Evolutionary conservation across 2,113 vertebrate species (phyloP).

Genomic region (Smithornis capensis): DNA sequence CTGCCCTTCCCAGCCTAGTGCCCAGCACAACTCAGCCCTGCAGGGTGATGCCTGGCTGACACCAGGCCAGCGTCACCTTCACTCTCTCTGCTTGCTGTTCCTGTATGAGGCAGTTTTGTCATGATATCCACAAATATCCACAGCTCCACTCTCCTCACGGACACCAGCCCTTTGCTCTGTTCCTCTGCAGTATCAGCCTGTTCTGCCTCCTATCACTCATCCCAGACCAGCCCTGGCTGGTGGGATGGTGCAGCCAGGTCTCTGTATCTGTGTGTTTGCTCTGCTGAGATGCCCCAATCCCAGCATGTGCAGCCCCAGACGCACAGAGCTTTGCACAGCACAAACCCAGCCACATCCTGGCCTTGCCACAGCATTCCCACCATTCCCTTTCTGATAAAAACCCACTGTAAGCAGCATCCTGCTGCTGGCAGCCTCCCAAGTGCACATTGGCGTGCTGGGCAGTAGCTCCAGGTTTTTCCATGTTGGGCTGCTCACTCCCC

Average conservation of each 20-base stretch:
- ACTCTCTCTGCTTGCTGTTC: not conserved
- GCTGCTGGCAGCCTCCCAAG: fast-evolving
- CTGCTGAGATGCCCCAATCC: not conserved
- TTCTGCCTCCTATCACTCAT: not conserved
- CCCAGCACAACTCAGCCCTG: not conserved
- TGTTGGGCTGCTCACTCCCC: fast-evolving
- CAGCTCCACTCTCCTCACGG: not conserved
- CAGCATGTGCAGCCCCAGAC: fast-evolving
- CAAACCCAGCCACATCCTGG: fast-evolving
- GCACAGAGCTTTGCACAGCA: not conserved
- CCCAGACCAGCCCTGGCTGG: not conserved
- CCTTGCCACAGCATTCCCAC: not conserved
- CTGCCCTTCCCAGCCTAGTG: not conserved
- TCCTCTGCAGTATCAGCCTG: not conserved
- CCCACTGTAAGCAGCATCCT: not conserved
- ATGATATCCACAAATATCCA: not conserved
- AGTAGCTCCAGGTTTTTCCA: fast-evolving
- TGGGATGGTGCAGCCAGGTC: not conserved
- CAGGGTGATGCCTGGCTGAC: not conserved
- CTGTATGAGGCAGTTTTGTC: not conserved
- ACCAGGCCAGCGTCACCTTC: not conserved
- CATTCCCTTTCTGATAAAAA: not conserved
- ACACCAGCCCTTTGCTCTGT: not conserved
- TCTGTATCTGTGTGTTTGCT: not conserved
- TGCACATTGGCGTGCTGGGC: fast-evolving